phyloP scores from a whole-genome alignment of 1,140 invertebrate species.

The Aphaenogaster floridana region DNA sequence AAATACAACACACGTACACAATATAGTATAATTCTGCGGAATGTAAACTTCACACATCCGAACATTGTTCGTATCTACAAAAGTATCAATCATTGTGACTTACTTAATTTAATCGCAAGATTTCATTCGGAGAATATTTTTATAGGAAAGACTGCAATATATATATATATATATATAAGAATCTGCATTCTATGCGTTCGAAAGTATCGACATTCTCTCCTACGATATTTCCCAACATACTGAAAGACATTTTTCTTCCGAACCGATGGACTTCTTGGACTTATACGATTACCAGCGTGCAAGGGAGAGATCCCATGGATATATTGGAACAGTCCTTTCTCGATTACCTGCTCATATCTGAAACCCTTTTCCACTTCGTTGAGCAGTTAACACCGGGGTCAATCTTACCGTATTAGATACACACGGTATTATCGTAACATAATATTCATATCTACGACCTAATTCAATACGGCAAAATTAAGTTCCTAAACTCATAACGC shows the following conservation, averaged over 20 bases:
- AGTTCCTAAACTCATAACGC: no score
- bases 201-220: background rate
- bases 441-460: conserved; percentile 11
- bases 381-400: conserved; percentile 15
- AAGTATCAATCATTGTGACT: background rate
- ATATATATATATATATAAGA: background rate
- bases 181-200: background rate
- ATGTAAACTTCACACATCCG: background rate
- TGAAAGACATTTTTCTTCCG: conserved; percentile 58
- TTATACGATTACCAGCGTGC: conserved; percentile 39
- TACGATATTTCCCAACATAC: conserved; percentile 13
- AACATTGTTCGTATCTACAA: background rate
- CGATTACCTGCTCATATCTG: conserved; percentile 47
- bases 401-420: conserved; percentile 27
- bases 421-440: background rate
- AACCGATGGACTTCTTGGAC: conserved; percentile 55
- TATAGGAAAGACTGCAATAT: background rate
- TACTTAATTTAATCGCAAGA: background rate
- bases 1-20: background rate
- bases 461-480: background rate
- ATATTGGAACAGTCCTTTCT: conserved; percentile 60
- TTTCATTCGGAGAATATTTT: background rate
- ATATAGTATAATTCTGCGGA: background rate
- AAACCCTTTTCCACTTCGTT: conserved; percentile 46
- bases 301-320: conserved; percentile 18